Evolutionary conservation across 2,113 vertebrate genomes (phyloP).

Genomic region (Synchiropus splendidus): DNA sequence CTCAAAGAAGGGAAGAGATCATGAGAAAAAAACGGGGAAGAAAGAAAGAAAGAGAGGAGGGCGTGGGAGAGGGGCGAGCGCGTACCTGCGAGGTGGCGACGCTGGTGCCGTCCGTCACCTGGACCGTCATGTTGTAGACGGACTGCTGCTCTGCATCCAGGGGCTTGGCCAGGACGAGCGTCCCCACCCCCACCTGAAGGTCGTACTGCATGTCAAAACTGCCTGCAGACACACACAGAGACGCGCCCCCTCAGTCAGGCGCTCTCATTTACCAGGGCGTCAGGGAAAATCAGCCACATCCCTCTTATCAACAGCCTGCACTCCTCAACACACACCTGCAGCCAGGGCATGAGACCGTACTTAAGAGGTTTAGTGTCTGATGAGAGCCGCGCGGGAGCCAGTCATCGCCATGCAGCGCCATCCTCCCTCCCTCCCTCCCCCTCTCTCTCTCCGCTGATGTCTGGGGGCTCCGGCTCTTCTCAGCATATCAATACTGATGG

Average conservation of each 20-base stretch:
- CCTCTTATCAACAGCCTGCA: slow-evolving; percentile 58
- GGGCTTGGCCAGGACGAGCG: slow-evolving; percentile 85
- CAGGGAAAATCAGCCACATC: slow-evolving; percentile 52
- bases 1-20: too few species aligned
- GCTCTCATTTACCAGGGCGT: background rate
- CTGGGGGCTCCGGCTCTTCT: slow-evolving; percentile 39
- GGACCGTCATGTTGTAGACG: slow-evolving; percentile 89
- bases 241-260: slow-evolving; percentile 5
- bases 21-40: too few species aligned
- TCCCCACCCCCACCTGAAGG: slow-evolving; percentile 84
- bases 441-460: slow-evolving; percentile 42
- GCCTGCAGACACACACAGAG: slow-evolving; percentile 62
- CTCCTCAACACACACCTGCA: slow-evolving; percentile 52
- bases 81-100: slow-evolving; percentile 84
- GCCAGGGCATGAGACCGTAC: slow-evolving; percentile 32
- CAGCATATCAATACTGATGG: slow-evolving; percentile 65
- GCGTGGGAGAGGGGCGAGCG: background rate
- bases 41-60: too few species aligned
- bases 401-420: slow-evolving; percentile 54
- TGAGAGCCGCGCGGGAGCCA: slow-evolving; percentile 20
- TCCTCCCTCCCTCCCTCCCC: slow-evolving; percentile 42
- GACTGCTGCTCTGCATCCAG: slow-evolving; percentile 89
- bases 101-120: slow-evolving; percentile 93
- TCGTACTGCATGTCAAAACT: slow-evolving; percentile 92
- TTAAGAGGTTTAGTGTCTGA: slow-evolving; percentile 58